Percentiles rank a stretch among this genome's conserved stretches.
phyloP scores from a whole-genome alignment of 2,797 vertebrate genomes.

The Xiphorhynchus erythropygius region DNA sequence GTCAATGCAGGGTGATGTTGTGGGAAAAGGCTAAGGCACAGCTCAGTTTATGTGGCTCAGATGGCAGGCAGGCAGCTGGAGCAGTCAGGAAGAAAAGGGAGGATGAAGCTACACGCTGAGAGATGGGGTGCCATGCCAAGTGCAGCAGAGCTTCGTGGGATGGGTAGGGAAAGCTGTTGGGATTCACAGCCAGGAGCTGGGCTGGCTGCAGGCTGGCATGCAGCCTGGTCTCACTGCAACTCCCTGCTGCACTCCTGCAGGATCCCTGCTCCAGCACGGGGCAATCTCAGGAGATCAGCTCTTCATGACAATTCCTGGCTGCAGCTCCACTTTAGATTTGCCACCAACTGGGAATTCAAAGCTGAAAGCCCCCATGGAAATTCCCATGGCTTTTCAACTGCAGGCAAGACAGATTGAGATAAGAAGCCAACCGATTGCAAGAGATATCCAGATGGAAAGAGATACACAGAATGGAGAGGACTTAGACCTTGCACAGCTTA shows the following conservation, averaged over 20 bases:
- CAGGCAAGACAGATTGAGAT: background rate
- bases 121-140: background rate
- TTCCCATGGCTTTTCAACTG: background rate
- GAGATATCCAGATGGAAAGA: background rate
- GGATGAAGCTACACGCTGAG: accelerated
- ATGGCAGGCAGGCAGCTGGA: background rate
- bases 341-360: background rate
- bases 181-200: background rate
- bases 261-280: background rate
- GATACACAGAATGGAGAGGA: background rate
- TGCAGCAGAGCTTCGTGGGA: background rate
- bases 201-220: accelerated
- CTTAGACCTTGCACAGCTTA: background rate
- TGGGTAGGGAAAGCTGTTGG: background rate
- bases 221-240: background rate
- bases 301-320: background rate
- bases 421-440: background rate
- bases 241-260: background rate
- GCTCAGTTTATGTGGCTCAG: background rate
- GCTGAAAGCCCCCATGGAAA: background rate
- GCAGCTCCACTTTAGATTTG: background rate
- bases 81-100: background rate
- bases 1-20: background rate
- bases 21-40: background rate
- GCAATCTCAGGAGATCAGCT: background rate